Evolutionary conservation across 2,888 invertebrate species (phyloP).

Genomic region (Tineola bisselliella): DNA sequence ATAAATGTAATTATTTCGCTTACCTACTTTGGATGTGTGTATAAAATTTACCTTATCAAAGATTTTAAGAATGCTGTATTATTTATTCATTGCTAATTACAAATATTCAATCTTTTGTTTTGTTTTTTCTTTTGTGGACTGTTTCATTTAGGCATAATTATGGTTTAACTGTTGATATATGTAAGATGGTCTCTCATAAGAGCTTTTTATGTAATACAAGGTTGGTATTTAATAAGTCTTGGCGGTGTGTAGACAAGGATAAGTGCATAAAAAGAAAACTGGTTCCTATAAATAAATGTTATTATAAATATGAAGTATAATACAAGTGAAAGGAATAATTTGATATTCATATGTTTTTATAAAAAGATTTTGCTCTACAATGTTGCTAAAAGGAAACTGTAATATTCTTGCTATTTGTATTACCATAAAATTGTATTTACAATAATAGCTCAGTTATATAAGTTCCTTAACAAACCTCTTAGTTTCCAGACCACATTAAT

Average conservation of each 20-base stretch:
- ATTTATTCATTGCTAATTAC: not conserved
- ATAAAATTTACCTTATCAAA: not conserved
- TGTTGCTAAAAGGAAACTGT: not conserved
- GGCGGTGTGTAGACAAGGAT: not conserved
- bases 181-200: too few species aligned
- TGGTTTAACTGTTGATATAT: not conserved
- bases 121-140: not conserved
- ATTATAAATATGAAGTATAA: not conserved
- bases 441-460: not conserved
- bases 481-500: constrained; percentile 5
- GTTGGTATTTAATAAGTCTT: not conserved
- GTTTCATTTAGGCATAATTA: not conserved
- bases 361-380: not conserved
- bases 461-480: not conserved
- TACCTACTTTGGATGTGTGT: not conserved
- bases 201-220: not conserved
- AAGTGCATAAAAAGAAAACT: not conserved
- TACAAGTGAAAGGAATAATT: not conserved
- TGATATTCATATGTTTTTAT: not conserved
- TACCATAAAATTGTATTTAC: constrained; percentile 1
- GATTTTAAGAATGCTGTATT: not conserved
- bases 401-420: not conserved
- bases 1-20: not conserved
- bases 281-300: not conserved
- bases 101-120: too few species aligned